phyloP scores from a whole-genome alignment of 92 coral and sea anemone species.

The Porites rus region DNA sequence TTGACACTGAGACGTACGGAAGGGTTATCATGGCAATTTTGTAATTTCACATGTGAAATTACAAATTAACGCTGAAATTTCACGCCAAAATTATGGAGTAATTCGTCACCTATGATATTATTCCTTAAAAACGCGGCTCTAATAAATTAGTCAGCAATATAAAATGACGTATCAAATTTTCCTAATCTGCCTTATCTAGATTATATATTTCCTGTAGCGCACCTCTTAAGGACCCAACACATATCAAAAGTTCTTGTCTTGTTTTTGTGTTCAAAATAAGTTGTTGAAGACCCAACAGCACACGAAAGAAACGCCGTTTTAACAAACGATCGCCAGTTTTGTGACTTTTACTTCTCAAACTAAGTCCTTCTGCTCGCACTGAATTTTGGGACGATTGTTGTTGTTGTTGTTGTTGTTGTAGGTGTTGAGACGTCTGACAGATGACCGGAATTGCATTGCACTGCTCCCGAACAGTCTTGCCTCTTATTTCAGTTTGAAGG shows the following conservation, averaged over 20 bases:
- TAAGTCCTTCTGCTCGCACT: neutral
- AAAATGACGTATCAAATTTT: no score
- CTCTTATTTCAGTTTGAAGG: neutral
- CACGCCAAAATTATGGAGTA: no score
- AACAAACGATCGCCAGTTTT: neutral
- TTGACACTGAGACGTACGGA: no score
- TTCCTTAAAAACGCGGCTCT: no score
- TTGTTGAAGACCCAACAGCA: neutral
- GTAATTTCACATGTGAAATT: no score
- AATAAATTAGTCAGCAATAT: neutral
- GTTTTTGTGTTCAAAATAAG: neutral
- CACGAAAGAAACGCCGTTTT: slow-evolving; percentile 20
- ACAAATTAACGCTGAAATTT: no score
- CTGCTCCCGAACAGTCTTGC: neutral
- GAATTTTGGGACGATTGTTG: neutral
- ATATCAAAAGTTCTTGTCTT: slow-evolving; percentile 2
- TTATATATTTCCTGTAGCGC: slow-evolving; percentile 23
- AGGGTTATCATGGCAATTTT: no score
- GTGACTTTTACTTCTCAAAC: neutral
- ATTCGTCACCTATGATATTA: no score
- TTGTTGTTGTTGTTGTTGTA: neutral
- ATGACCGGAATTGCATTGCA: neutral
- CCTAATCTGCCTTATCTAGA: neutral
- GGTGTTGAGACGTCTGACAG: neutral
- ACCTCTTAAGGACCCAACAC: slow-evolving; percentile 8